Percentiles rank a stretch among this genome's conserved stretches.
These are phyloP conservation scores for Damaliscus lunatus DNA, from an alignment of 2,113 vertebrate species.

Conservation along the genomic window DNA sequence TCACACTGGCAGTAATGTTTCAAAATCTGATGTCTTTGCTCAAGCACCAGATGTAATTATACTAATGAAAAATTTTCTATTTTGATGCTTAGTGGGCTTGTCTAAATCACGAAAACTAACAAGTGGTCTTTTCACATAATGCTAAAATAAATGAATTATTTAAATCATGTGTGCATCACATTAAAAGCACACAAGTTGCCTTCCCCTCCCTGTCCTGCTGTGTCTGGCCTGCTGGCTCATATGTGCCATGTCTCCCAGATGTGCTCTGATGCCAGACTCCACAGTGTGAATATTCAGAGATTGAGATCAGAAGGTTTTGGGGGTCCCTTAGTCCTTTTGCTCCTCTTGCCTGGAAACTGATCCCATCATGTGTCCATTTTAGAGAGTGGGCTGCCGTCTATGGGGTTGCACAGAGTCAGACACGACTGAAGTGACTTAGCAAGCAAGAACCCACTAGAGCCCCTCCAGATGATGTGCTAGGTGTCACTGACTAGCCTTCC, in stretches of 20 bases:
- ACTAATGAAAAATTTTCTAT: background rate
- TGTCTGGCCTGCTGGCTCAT: background rate
- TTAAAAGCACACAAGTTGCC: background rate
- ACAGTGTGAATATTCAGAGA: background rate
- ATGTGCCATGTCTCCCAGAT: background rate
- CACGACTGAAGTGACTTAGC: no score
- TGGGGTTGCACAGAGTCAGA: no score
- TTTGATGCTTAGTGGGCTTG: background rate
- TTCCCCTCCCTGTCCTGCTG: background rate
- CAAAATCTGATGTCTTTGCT: background rate
- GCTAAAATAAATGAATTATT: background rate
- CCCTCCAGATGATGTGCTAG: background rate
- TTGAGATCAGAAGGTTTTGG: background rate
- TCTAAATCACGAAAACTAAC: background rate
- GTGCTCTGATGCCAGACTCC: background rate
- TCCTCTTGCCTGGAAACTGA: background rate
- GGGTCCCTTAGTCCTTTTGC: background rate
- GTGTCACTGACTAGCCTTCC: background rate
- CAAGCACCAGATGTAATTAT: background rate
- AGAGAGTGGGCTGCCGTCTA: no score
- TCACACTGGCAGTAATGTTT: background rate
- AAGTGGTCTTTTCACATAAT: background rate
- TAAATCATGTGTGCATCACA: background rate
- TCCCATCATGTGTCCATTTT: background rate
- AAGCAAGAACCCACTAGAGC: background rate